Evolutionary conservation across 2,113 vertebrate species (phyloP).

Genomic region (Macroglossus sobrinus): DNA sequence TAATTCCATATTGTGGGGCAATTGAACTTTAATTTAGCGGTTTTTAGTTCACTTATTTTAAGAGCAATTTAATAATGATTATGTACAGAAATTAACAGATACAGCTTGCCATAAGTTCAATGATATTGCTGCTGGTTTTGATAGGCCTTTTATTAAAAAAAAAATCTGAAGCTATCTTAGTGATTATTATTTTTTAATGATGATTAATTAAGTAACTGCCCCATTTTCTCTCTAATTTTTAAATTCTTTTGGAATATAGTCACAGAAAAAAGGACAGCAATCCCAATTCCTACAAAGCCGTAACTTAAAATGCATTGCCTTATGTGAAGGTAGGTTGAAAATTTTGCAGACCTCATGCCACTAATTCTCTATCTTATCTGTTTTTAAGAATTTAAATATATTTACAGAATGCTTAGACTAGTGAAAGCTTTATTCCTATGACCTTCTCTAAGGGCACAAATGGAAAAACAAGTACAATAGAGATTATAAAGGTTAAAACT

Average conservation of each 20-base stretch:
- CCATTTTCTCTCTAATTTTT: conserved; percentile 42
- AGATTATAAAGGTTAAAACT: not conserved
- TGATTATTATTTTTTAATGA: not conserved
- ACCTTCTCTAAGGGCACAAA: not conserved
- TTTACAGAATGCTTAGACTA: not conserved
- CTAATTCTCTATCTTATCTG: not conserved
- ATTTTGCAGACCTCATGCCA: not conserved
- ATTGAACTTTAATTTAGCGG: not conserved
- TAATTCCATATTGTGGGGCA: not conserved
- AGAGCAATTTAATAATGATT: conserved; percentile 12
- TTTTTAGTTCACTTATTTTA: not conserved
- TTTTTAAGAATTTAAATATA: not conserved
- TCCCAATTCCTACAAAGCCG: conserved; percentile 94
- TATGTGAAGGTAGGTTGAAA: conserved; percentile 91
- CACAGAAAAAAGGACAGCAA: conserved; percentile 92
- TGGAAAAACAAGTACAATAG: not conserved
- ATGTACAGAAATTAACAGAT: not conserved
- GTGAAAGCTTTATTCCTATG: not conserved
- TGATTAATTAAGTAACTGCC: not conserved
- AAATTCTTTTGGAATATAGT: conserved; percentile 81
- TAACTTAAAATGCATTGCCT: conserved; percentile 95
- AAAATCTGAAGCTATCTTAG: not conserved
- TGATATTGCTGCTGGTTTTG: not conserved
- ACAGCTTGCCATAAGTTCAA: not conserved
- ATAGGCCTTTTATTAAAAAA: not conserved